Evolutionary conservation across 2,888 invertebrate genomes (phyloP).

Genomic region (Pediacus dermestoides): DNA sequence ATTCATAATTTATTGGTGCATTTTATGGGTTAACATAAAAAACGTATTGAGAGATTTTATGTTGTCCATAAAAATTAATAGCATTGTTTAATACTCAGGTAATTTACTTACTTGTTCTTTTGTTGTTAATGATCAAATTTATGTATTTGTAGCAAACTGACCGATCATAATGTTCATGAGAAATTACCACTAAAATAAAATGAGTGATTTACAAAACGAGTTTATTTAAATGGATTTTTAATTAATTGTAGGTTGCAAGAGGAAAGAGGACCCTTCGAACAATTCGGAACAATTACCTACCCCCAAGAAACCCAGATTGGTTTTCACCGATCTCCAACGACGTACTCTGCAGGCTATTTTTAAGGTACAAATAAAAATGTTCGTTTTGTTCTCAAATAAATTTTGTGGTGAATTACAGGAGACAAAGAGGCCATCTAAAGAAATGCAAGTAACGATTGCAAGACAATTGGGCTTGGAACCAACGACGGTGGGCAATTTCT

Average conservation of each 20-base stretch:
- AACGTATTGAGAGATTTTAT: no score
- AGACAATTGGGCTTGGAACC: constrained; percentile 95
- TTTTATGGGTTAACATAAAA: no score
- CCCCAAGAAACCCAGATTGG: constrained; percentile 99
- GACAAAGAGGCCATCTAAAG: constrained; percentile 98
- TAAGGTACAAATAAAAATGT: constrained; percentile 66
- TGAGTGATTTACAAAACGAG: no score
- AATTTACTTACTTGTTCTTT: no score
- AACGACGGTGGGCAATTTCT: constrained; percentile 98
- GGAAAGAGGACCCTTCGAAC: constrained; percentile 86
- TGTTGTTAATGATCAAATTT: no score
- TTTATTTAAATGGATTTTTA: no score
- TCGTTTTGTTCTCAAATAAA: background rate
- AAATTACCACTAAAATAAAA: no score
- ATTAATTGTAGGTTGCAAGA: constrained; percentile 80
- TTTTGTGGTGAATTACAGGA: constrained; percentile 60
- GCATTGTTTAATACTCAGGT: no score
- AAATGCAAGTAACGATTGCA: constrained; percentile 99
- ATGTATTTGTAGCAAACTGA: no score
- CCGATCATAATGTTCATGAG: no score
- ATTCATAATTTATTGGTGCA: no score
- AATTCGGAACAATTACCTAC: constrained; percentile 79
- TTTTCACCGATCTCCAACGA: constrained; percentile 99
- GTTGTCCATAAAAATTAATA: no score
- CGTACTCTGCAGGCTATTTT: constrained; percentile 99